Conservation (phyloP, 2,888 invertebrate genomes). For the Cheilosia scutellata region DNA sequence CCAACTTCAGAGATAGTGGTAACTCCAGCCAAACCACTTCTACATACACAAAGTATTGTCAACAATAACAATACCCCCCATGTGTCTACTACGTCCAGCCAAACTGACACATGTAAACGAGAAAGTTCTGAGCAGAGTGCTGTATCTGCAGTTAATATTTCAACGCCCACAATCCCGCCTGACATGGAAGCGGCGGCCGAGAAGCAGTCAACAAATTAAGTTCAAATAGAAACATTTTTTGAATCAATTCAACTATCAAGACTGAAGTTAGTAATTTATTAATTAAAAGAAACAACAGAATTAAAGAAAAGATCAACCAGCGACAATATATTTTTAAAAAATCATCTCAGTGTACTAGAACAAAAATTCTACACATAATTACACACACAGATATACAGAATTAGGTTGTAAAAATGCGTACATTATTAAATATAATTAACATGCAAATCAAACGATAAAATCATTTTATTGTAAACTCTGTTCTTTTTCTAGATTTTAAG, state of each 20-base stretch:
- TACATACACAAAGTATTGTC: neutral
- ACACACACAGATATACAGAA: slow-evolving; percentile 11
- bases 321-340: slow-evolving; percentile 35
- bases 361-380: slow-evolving; percentile 1
- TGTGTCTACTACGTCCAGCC: slow-evolving; percentile 25
- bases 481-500: slow-evolving; percentile 36
- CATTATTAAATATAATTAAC: slow-evolving; percentile 6
- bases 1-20: neutral
- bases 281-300: slow-evolving; percentile 7
- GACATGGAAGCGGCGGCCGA: neutral
- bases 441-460: slow-evolving; percentile 38
- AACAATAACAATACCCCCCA: slow-evolving; percentile 36
- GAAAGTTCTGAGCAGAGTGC: slow-evolving; percentile 8
- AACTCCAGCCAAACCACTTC: slow-evolving; percentile 6
- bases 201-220: slow-evolving; percentile 26
- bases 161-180: slow-evolving; percentile 2
- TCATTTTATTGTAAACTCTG: slow-evolving; percentile 32
- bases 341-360: slow-evolving; percentile 20
- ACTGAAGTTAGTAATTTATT: slow-evolving; percentile 72
- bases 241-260: slow-evolving; percentile 66
- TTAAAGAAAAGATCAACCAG: slow-evolving; percentile 23
- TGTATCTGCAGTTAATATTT: neutral
- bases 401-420: slow-evolving; percentile 33
- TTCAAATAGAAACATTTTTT: slow-evolving; percentile 45
- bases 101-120: slow-evolving; percentile 9